These are phyloP conservation scores for Desoria tigrina DNA, from an alignment of 2,888 invertebrate genomes.

Conservation along the genomic window DNA sequence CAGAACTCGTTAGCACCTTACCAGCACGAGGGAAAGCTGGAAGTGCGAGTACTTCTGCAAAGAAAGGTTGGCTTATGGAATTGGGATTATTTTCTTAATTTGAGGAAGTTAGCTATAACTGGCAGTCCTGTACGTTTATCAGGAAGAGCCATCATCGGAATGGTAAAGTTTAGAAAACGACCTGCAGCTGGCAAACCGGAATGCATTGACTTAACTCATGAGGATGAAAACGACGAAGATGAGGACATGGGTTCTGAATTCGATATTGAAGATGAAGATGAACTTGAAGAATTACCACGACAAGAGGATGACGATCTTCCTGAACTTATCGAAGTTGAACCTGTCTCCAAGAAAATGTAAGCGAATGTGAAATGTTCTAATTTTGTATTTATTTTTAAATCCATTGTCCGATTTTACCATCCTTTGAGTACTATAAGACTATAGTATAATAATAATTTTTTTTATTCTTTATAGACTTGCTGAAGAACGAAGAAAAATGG, in stretches of 20 bases:
- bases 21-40: not conserved
- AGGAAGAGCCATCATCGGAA: not conserved
- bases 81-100: not conserved
- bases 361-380: too few relatives aligned
- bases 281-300: conserved; percentile 13
- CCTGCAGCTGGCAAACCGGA: conserved; percentile 17
- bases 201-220: conserved; percentile 31
- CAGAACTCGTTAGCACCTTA: not conserved
- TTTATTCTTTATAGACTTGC: conserved; percentile 68
- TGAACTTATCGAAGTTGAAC: conserved; percentile 37
- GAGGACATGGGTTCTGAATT: conserved; percentile 4
- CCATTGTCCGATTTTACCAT: too few relatives aligned
- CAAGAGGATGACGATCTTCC: conserved; percentile 37
- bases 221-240: conserved; percentile 28
- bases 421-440: too few relatives aligned
- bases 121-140: not conserved
- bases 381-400: too few relatives aligned
- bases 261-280: conserved; percentile 23
- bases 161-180: not conserved
- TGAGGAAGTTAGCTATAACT: not conserved
- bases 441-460: not conserved
- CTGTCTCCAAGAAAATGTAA: conserved; percentile 33
- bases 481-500: conserved; percentile 81
- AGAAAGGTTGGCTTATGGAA: not conserved
- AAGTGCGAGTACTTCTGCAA: conserved; percentile 20